Evolutionary conservation across 2,113 vertebrate genomes (phyloP).

Genomic region (Epinephelus fuscoguttatus): DNA sequence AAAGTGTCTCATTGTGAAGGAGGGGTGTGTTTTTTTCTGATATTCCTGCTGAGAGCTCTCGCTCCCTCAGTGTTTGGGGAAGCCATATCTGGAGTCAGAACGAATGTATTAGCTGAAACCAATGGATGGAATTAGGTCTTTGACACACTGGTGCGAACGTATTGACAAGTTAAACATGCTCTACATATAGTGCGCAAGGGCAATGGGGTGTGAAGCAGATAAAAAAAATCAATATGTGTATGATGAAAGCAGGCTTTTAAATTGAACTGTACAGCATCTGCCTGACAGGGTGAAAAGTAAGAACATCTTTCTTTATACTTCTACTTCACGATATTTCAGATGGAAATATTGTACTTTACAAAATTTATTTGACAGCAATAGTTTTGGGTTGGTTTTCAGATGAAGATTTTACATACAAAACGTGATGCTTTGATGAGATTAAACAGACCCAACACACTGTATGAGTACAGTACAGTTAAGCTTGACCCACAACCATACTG

Average conservation of each 20-base stretch:
- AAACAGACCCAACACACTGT: background rate
- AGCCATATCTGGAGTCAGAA: constrained; percentile 6
- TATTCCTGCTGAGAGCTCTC: background rate
- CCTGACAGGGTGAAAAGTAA: background rate
- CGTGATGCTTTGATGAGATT: background rate
- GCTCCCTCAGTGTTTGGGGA: background rate
- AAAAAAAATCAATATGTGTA: constrained; percentile 5
- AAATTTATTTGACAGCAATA: background rate
- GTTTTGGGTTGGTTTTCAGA: background rate
- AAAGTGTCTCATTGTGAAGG: constrained; percentile 44
- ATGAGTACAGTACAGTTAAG: too few relatives aligned
- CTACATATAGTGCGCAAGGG: background rate
- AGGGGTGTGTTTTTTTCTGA: background rate
- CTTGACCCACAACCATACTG: background rate
- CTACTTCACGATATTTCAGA: too few relatives aligned
- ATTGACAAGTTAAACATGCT: constrained; percentile 38
- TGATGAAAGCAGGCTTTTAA: constrained; percentile 18
- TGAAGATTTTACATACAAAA: background rate
- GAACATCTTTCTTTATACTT: background rate
- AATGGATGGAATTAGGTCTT: constrained; percentile 5
- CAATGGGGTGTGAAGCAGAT: constrained; percentile 8
- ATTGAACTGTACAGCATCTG: constrained; percentile 1
- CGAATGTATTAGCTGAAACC: background rate
- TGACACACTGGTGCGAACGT: background rate
- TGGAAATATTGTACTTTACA: background rate